Base-by-base conservation (phyloP, 2,797 vertebrate genomes). In the Danionella dracula region DNA sequence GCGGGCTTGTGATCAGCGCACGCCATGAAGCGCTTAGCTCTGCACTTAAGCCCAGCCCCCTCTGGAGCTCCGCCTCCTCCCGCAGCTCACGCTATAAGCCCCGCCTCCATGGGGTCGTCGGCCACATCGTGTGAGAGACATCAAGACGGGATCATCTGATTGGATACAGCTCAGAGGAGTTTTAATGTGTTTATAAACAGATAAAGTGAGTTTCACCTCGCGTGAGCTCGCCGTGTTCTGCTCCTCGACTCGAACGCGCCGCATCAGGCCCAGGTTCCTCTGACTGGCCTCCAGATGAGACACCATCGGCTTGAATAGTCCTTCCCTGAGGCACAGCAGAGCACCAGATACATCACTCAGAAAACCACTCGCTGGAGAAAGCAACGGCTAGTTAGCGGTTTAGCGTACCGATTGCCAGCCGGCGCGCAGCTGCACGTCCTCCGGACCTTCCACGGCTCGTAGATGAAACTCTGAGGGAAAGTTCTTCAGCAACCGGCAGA, bases 271-370 rank as follows among this genome's bases (percentile, higher is more conserved):
- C 42, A 84, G 68, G 70, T 83, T 85, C 71, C 32, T 80, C 9
- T 79, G 68, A 1, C 83, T 85, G 53, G 58, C 82, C 67, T 83
- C 79, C 27, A 55, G 44, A 68, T 83, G 83, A 71, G 79, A 70
- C 59, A 84, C 79, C 74, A 85, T 82, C 0, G 82, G 83, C 68
- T 73, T 69, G 84, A 81, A 44, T 84, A 86, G 62, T 85, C 79
- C 15, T 56, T 79, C 51, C 82, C 81, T 83, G 72, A 64, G 13
- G 44, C 15, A 21, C 21, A 35, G 23, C 21, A 63, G 35, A 35
- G 21, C 9, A 32, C 4, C 16, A 46, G 10, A 46, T 5, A n/a
- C n/a, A n/a, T 0, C 1, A 3, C 42, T 19, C 5, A 34, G 48
- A n/a, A 57, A n/a, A n/a, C n/a, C n/a, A n/a, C n/a, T n/a, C n/a